Evolutionary conservation across 1,140 invertebrate species (phyloP).

Genomic region (Pachyrhynchus sulphureomaculatus): DNA sequence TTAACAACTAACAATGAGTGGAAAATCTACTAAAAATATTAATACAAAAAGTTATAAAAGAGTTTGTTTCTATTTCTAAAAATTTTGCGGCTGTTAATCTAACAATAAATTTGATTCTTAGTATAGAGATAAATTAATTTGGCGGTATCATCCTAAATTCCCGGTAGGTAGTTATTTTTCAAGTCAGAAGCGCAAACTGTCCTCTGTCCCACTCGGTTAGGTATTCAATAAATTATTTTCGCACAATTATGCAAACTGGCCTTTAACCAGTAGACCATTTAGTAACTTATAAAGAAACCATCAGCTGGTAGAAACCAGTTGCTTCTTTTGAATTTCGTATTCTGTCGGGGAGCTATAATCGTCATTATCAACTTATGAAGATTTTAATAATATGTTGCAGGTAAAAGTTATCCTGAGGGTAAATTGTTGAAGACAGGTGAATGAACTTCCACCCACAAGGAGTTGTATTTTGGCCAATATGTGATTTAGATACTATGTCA

Average conservation of each 20-base stretch:
- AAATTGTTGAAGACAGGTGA: conserved; percentile 4
- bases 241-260: conserved; percentile 25
- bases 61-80: too few relatives aligned
- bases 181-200: conserved; percentile 22
- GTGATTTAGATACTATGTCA: too few relatives aligned
- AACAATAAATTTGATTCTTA: too few relatives aligned
- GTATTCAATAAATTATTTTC: conserved; percentile 37
- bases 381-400: conserved; percentile 12
- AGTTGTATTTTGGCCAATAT: too few relatives aligned
- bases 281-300: conserved; percentile 26
- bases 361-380: conserved; percentile 26
- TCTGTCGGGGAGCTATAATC: conserved; percentile 1
- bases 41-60: too few relatives aligned
- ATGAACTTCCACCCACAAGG: conserved; percentile 6
- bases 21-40: too few relatives aligned
- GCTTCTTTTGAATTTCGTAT: conserved; percentile 18
- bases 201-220: conserved; percentile 21
- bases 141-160: conserved; percentile 4
- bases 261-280: conserved; percentile 13
- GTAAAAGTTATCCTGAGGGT: conserved; percentile 8
- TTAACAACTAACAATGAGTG: too few relatives aligned
- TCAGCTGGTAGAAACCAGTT: conserved; percentile 21
- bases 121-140: too few relatives aligned
- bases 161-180: conserved; percentile 25
- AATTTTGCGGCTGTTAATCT: too few relatives aligned